A percentile compares a stretch with the other conserved stretches of the same genome.
phyloP scores from a whole-genome alignment of 2,888 invertebrate genomes.

The Eupithecia pulchellata region DNA sequence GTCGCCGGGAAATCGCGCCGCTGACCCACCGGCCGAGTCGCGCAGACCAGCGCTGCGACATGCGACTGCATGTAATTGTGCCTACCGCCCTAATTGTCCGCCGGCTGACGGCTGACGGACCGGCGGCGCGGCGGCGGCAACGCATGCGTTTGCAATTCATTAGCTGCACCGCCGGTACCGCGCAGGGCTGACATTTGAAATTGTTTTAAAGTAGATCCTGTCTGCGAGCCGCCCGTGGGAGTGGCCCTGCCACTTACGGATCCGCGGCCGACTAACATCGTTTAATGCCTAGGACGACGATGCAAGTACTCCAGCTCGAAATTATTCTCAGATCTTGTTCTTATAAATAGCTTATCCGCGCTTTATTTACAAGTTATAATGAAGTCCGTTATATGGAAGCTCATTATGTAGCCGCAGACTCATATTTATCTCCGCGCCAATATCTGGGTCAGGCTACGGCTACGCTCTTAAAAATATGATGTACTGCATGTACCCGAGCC shows the following conservation, averaged over 20 bases:
- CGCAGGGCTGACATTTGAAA: slow-evolving; percentile 70
- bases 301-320: slow-evolving; percentile 46
- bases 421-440: slow-evolving; percentile 56
- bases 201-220: slow-evolving; percentile 78
- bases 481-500: slow-evolving; percentile 60
- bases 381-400: slow-evolving; percentile 57
- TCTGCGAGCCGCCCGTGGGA: slow-evolving; percentile 62
- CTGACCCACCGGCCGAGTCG: slow-evolving; percentile 81
- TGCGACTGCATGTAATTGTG: slow-evolving; percentile 76
- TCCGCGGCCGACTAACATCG: slow-evolving; percentile 67
- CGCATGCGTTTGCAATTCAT: slow-evolving; percentile 77
- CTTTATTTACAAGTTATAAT: slow-evolving; percentile 56
- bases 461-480: slow-evolving; percentile 53
- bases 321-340: slow-evolving; percentile 52
- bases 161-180: slow-evolving; percentile 53
- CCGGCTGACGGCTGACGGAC: slow-evolving; percentile 66
- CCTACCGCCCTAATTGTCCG: slow-evolving; percentile 80
- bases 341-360: slow-evolving; percentile 42
- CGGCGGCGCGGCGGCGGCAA: slow-evolving; percentile 49
- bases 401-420: slow-evolving; percentile 49
- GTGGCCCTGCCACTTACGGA: slow-evolving; percentile 64
- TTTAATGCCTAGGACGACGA: slow-evolving; percentile 56
- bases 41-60: slow-evolving; percentile 45
- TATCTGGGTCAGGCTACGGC: slow-evolving; percentile 67
- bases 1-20: slow-evolving; percentile 78